Percentiles rank a stretch among this genome's conserved stretches.
phyloP scores from a whole-genome alignment of 1,140 invertebrate genomes.

The Panulirus ornatus region DNA sequence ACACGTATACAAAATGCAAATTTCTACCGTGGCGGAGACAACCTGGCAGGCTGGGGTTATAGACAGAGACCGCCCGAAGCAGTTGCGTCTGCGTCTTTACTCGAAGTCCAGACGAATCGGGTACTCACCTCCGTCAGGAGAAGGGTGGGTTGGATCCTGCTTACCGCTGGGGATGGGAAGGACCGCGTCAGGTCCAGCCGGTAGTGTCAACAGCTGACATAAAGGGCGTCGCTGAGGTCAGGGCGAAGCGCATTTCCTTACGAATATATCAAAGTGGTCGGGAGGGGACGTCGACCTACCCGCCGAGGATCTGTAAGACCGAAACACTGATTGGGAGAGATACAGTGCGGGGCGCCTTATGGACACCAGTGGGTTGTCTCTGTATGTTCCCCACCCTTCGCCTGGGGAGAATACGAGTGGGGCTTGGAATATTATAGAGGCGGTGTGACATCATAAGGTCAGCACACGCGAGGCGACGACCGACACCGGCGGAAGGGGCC shows the following conservation, averaged over 20 bases:
- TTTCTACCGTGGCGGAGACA: no score
- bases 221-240: background rate
- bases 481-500: background rate
- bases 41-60: no score
- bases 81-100: no score
- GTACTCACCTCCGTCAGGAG: background rate
- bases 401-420: no score
- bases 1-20: slow-evolving; percentile 35
- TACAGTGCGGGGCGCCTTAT: background rate
- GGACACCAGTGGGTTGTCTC: background rate
- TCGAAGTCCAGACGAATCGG: no score
- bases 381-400: no score
- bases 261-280: background rate
- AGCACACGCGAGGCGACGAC: background rate
- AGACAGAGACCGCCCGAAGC: no score
- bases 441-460: background rate
- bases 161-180: no score
- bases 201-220: background rate
- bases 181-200: no score
- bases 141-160: background rate
- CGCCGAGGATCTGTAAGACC: background rate
- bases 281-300: background rate
- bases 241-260: background rate
- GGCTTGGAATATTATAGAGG: background rate
- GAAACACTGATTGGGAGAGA: background rate